Conservation (phyloP, 2,113 vertebrate species). For the Sardina pilchardus region DNA sequence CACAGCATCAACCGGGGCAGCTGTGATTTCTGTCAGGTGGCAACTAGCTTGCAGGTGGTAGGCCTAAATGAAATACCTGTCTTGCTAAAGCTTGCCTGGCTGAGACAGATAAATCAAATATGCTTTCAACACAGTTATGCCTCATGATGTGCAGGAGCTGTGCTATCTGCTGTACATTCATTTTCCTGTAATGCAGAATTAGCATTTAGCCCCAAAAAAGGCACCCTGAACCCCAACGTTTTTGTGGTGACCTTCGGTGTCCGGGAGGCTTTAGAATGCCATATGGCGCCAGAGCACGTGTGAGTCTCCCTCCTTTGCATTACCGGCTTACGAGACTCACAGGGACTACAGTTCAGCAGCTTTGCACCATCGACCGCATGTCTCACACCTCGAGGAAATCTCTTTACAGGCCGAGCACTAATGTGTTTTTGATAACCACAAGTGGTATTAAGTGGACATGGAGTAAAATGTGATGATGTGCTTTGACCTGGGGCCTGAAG, state of each 20-base stretch:
- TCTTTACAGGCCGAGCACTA: conserved; percentile 27
- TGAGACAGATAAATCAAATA: background rate
- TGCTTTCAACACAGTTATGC: background rate
- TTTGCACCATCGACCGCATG: conserved; percentile 27
- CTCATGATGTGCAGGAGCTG: background rate
- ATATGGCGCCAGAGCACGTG: conserved; percentile 28
- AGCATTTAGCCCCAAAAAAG: background rate
- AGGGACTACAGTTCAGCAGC: conserved; percentile 13
- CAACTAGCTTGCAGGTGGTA: background rate
- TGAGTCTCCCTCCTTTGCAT: background rate
- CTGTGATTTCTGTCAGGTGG: background rate
- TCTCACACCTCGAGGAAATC: conserved; percentile 29
- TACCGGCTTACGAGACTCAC: conserved; percentile 26
- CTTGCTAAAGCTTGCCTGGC: background rate
- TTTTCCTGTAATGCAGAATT: background rate
- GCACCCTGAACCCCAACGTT: background rate
- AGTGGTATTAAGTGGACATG: conserved; percentile 15
- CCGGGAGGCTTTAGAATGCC: background rate
- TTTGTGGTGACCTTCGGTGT: conserved; percentile 24
- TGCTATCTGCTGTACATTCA: background rate
- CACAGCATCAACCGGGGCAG: background rate
- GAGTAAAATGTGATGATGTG: conserved; percentile 1
- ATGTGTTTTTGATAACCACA: conserved; percentile 30
- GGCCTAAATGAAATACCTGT: background rate
- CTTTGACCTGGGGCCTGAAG: background rate